Conservation (phyloP, 2,797 vertebrate genomes). For the Fistularia tabacaria region DNA sequence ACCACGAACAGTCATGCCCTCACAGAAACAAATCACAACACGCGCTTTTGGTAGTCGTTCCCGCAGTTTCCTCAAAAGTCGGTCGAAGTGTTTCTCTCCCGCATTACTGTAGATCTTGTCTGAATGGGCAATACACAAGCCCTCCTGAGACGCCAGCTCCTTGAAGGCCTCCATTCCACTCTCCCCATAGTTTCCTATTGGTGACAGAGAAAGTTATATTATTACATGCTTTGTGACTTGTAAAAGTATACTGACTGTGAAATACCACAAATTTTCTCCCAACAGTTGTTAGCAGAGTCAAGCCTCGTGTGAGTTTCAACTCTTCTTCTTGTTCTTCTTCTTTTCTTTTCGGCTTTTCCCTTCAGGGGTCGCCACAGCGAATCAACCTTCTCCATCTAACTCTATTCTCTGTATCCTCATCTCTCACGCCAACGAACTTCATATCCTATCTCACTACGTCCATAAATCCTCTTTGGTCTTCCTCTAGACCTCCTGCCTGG, state of each 20-base stretch:
- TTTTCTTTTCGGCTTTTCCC: no score
- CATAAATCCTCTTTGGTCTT: no score
- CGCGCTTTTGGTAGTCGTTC: slow-evolving; percentile 93
- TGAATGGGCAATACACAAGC: slow-evolving; percentile 95
- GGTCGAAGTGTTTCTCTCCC: slow-evolving; percentile 93
- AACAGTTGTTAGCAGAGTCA: slow-evolving; percentile 15
- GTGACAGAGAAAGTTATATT: slow-evolving; percentile 17
- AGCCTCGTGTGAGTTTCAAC: slow-evolving; percentile 23
- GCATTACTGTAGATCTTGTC: slow-evolving; percentile 99
- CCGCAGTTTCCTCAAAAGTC: slow-evolving; percentile 89
- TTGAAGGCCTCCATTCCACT: slow-evolving; percentile 99
- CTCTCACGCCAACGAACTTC: no score
- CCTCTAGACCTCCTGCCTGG: no score
- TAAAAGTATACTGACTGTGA: slow-evolving; percentile 15
- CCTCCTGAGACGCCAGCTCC: slow-evolving; percentile 91
- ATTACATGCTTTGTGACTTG: slow-evolving; percentile 16
- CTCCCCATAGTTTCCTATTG: slow-evolving; percentile 94
- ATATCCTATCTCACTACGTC: no score
- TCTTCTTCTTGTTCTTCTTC: no score
- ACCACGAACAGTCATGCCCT: slow-evolving; percentile 96
- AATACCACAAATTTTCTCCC: slow-evolving; percentile 7
- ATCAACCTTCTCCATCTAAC: no score
- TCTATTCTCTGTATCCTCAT: not conserved
- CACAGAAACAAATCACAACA: slow-evolving; percentile 97
- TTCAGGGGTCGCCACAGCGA: no score